These are phyloP conservation scores for Gandaritis pyraliata DNA, from an alignment of 2,888 invertebrate species.

Conservation along the genomic window DNA sequence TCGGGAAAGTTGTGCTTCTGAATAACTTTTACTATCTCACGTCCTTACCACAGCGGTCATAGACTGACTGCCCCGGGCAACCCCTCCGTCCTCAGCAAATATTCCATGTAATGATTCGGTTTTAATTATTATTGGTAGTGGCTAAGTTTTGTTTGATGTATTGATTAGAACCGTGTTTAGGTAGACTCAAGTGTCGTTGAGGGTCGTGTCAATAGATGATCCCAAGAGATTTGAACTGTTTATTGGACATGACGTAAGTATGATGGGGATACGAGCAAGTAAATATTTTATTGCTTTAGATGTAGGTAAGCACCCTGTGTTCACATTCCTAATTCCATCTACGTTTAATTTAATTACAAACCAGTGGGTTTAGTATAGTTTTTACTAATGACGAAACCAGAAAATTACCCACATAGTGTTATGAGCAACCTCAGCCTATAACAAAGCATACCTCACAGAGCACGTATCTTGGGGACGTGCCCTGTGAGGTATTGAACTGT, in stretches of 20 bases:
- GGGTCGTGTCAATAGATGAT: slow-evolving; percentile 62
- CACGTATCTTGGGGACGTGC: no score
- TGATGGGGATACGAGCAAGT: slow-evolving; percentile 24
- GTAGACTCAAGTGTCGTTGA: slow-evolving; percentile 69
- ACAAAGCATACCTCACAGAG: no score
- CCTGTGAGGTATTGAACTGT: no score
- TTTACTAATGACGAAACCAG: no score
- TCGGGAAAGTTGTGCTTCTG: slow-evolving; percentile 10
- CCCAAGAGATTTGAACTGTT: slow-evolving; percentile 34
- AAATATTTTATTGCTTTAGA: slow-evolving; percentile 21
- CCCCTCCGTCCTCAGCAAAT: slow-evolving; percentile 80
- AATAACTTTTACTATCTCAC: slow-evolving; percentile 7
- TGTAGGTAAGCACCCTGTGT: not conserved
- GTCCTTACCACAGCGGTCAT: slow-evolving; percentile 22
- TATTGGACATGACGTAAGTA: slow-evolving; percentile 26
- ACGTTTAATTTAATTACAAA: no score
- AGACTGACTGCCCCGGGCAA: slow-evolving; percentile 63
- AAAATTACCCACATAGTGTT: no score
- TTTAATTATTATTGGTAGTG: slow-evolving; percentile 84
- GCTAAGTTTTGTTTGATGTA: slow-evolving; percentile 82
- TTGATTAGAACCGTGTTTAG: slow-evolving; percentile 81
- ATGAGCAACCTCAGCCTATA: no score
- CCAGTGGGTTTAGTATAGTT: no score
- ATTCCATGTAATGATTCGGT: slow-evolving; percentile 82
- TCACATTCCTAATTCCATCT: not conserved